Evolutionary conservation across 1,140 invertebrate genomes (phyloP), one percentile per base, ranked within the genome.

Genomic region (Dufourea novaeangliae): DNA sequence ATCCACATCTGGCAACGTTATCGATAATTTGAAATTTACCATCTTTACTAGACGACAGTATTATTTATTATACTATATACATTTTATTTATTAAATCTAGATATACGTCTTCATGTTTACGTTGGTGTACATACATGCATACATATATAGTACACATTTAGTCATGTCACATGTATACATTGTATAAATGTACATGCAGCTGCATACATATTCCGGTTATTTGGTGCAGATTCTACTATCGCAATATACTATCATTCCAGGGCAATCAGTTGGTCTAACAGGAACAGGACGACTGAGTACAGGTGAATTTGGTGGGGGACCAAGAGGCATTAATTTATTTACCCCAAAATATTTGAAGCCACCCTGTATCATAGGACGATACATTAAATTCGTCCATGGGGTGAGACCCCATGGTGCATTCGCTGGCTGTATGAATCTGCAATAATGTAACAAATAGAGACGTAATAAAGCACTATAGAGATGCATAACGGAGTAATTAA

Each of bases 241-340:
- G 17, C 32, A 39, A n/a, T 79, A 79, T 2, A 63, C 44, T 7
- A 61, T 54, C 39, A 79, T 75, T n/a, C 61, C 62, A n/a, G n/a
- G 39, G 14, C 37, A 59, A 37, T 67, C 63, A 0, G 34, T 67
- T 25, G 72, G 56, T 63, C 20, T 73, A 8, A 72, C 20, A 10
- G 79, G 22, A 0, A 11, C 17, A 10, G 56, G 54, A 32, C 56
- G 62, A 29, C 34, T 67, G 1, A 81, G 32, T 34, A 78, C 54
- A 44, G 76, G 69, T 37, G 34, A 25, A 52, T 10, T 59, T 27
- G 79, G 76, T 1, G 63, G 46, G 25, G 56, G 44, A 27, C 70
- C 61, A 11, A 79, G 12, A n/a, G 69, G 63, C n/a, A 81, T 25
- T 50, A 81, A 67, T 73, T 81, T 81, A 37, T 81, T 14, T 14